A percentile compares a stretch with the other conserved stretches of the same genome.
phyloP scores from a whole-genome alignment of 2,888 invertebrate species.

The Eupeodes luniger region DNA sequence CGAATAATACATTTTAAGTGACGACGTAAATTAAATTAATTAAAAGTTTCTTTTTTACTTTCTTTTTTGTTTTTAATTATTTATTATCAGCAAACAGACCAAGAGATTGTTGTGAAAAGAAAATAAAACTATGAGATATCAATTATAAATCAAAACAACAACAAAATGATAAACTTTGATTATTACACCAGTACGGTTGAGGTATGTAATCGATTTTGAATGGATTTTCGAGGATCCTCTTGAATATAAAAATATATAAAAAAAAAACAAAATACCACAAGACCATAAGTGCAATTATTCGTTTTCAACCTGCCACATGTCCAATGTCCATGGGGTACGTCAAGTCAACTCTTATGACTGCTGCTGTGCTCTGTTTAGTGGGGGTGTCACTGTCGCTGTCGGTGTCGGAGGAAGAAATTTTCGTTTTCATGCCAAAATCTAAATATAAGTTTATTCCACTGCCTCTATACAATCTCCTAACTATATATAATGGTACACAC shows the following conservation, averaged over 20 bases:
- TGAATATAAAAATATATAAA: neutral
- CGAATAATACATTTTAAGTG: slow-evolving; percentile 22
- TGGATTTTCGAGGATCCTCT: slow-evolving; percentile 21
- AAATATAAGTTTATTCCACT: slow-evolving; percentile 51
- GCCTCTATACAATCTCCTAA: neutral
- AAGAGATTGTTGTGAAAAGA: slow-evolving; percentile 5
- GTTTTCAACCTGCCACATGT: slow-evolving; percentile 8
- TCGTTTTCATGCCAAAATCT: slow-evolving; percentile 56
- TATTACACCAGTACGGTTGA: slow-evolving; percentile 61
- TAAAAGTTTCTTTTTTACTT: neutral
- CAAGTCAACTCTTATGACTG: slow-evolving; percentile 11
- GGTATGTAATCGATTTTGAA: slow-evolving; percentile 51
- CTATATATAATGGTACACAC: slow-evolving; percentile 10
- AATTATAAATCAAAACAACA: slow-evolving; percentile 30
- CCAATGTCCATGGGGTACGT: slow-evolving; percentile 16
- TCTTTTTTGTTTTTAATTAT: slow-evolving; percentile 17
- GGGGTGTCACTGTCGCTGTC: slow-evolving; percentile 19
- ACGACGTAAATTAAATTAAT: slow-evolving; percentile 49
- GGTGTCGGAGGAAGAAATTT: slow-evolving; percentile 12
- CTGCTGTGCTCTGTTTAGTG: neutral
- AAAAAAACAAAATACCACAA: neutral
- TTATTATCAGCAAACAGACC: slow-evolving; percentile 45
- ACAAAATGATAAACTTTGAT: slow-evolving; percentile 66
- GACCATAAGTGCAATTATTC: slow-evolving; percentile 31
- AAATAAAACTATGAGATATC: slow-evolving; percentile 48